A percentile compares a stretch with the other conserved stretches of the same genome.
These are phyloP conservation scores for Ceratina japonica DNA, from an alignment of 1,140 invertebrate species.

Conservation along the genomic window DNA sequence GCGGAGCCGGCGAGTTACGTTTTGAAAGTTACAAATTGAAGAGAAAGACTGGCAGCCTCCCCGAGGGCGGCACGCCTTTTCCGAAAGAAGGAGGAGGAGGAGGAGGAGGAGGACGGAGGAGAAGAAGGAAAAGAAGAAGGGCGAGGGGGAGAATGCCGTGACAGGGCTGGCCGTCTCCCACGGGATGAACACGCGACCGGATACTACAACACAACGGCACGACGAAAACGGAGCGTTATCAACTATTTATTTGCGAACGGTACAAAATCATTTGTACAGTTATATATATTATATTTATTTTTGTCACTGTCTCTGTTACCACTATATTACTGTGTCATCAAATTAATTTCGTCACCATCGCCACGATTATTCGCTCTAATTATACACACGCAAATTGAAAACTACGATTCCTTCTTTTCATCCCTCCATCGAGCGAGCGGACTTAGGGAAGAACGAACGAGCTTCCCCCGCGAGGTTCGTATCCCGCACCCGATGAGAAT, in stretches of 20 bases:
- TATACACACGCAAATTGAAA: background rate
- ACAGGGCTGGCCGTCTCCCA: background rate
- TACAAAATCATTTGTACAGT: slow-evolving; percentile 10
- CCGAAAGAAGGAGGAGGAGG: background rate
- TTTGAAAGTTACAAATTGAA: slow-evolving; percentile 1
- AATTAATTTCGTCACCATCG: background rate
- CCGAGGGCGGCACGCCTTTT: background rate
- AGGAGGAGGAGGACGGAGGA: background rate
- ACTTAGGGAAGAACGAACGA: background rate
- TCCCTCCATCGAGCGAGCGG: too few species aligned
- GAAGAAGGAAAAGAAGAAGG: background rate
- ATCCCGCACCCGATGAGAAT: background rate
- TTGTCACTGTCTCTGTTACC: slow-evolving; percentile 9
- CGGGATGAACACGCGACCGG: background rate
- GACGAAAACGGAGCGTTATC: slow-evolving; percentile 13
- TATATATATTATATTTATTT: slow-evolving; percentile 26
- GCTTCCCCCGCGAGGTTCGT: background rate
- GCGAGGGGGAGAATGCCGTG: background rate
- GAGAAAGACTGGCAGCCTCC: background rate
- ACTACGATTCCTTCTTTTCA: too few species aligned
- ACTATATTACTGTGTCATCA: background rate
- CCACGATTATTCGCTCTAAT: slow-evolving; percentile 2
- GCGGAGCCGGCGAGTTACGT: background rate
- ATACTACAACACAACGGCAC: background rate
- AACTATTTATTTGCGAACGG: slow-evolving; percentile 23